Evolutionary conservation across 2,888 invertebrate genomes (phyloP).

Genomic region (Trissoscelio sp.): DNA sequence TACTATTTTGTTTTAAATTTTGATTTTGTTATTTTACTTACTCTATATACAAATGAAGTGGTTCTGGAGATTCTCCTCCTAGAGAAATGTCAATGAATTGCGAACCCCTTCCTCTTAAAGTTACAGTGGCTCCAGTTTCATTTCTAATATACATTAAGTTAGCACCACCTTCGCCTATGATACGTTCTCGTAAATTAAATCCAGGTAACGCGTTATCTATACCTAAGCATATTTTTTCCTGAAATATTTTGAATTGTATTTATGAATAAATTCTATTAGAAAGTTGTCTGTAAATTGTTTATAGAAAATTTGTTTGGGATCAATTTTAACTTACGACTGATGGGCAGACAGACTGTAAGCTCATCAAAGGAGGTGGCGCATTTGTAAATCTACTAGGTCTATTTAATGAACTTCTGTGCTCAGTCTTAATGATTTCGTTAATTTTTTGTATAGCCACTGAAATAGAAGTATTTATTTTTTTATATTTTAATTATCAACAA

Average conservation of each 20-base stretch:
- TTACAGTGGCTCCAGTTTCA: constrained; percentile 91
- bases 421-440: constrained; percentile 84
- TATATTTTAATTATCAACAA: too few species aligned
- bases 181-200: constrained; percentile 90
- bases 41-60: constrained; percentile 90
- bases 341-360: constrained; percentile 81
- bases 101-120: constrained; percentile 88
- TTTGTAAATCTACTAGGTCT: constrained; percentile 83
- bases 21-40: constrained; percentile 78
- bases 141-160: constrained; percentile 91
- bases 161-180: constrained; percentile 89
- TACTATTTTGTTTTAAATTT: background rate
- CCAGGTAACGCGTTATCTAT: constrained; percentile 90
- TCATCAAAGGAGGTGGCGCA: constrained; percentile 84
- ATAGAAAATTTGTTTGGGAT: background rate
- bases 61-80: constrained; percentile 87
- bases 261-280: constrained; percentile 2
- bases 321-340: constrained; percentile 75
- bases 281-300: too few species aligned
- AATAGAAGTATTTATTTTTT: too few species aligned
- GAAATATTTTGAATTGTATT: constrained; percentile 51
- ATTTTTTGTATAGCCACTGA: constrained; percentile 85
- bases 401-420: constrained; percentile 81
- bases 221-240: constrained; percentile 91
- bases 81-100: constrained; percentile 85